These are phyloP conservation scores for Delichon dasypus DNA, from an alignment of 2,797 vertebrate species.

Conservation along the genomic window DNA sequence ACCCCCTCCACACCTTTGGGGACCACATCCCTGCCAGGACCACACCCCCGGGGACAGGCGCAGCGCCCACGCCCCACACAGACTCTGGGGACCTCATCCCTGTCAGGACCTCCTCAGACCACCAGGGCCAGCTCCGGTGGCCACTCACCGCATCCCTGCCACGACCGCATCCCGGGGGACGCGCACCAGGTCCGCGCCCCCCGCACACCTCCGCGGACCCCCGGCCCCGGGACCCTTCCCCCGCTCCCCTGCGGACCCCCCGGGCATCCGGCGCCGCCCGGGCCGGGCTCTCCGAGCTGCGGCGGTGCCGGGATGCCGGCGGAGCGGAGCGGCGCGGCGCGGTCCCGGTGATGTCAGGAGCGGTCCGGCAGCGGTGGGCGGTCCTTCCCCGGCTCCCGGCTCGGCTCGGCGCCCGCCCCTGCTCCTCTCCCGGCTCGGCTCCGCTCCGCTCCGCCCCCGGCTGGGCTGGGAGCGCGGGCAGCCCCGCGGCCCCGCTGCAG, in stretches of 20 bases:
- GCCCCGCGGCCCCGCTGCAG: constrained; percentile 47
- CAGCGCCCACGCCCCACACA: neutral
- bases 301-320: neutral
- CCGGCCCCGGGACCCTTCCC: neutral
- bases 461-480: neutral
- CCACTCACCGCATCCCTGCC: neutral
- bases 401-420: neutral
- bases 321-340: neutral
- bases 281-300: neutral
- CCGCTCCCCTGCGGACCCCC: neutral
- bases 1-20: no score
- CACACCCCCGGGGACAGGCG: neutral
- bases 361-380: constrained; percentile 25
- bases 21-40: neutral
- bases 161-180: neutral
- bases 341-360: constrained; percentile 13
- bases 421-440: neutral
- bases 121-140: neutral
- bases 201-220: neutral
- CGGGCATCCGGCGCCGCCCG: no score
- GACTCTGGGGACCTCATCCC: no score
- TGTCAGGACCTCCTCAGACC: neutral
- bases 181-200: no score
- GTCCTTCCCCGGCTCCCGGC: neutral
- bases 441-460: constrained; percentile 9